Evolutionary conservation across 2,888 invertebrate genomes (phyloP).

Genomic region (Xestia sexstrigata): DNA sequence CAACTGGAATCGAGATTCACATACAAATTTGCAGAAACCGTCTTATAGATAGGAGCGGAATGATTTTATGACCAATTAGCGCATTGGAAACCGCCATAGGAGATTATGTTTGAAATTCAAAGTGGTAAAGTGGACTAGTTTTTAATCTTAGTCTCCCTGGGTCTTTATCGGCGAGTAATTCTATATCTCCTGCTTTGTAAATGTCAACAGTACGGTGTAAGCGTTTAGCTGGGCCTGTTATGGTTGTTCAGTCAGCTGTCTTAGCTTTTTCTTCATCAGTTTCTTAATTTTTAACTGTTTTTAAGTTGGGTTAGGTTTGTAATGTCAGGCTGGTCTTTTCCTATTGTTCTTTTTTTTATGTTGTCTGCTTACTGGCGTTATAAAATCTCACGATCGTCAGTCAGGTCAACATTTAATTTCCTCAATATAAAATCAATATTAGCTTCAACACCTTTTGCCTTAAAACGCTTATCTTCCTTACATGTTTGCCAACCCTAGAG

Average conservation of each 20-base stretch:
- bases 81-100: slow-evolving; percentile 56
- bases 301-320: neutral
- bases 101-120: slow-evolving; percentile 63
- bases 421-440: slow-evolving; percentile 34
- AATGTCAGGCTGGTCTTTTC: neutral
- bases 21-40: slow-evolving; percentile 54
- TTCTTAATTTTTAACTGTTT: neutral
- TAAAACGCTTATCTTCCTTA: slow-evolving; percentile 37
- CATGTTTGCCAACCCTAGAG: slow-evolving; percentile 47
- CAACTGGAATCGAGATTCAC: slow-evolving; percentile 46
- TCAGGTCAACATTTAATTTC: slow-evolving; percentile 2
- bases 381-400: slow-evolving; percentile 3
- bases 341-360: neutral
- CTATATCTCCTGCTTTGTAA: slow-evolving; percentile 68
- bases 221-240: slow-evolving; percentile 34
- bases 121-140: slow-evolving; percentile 73
- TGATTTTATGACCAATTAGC: slow-evolving; percentile 68
- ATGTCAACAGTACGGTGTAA: slow-evolving; percentile 68
- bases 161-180: slow-evolving; percentile 65
- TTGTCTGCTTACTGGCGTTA: neutral
- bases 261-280: neutral
- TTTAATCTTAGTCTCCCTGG: slow-evolving; percentile 70
- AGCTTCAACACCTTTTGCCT: neutral
- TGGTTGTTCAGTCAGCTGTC: slow-evolving; percentile 16
- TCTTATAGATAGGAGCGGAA: slow-evolving; percentile 47